Evolutionary conservation across 2,113 vertebrate genomes (phyloP), one percentile per base, ranked within the genome.

Genomic region (Phainopepla nitens): DNA sequence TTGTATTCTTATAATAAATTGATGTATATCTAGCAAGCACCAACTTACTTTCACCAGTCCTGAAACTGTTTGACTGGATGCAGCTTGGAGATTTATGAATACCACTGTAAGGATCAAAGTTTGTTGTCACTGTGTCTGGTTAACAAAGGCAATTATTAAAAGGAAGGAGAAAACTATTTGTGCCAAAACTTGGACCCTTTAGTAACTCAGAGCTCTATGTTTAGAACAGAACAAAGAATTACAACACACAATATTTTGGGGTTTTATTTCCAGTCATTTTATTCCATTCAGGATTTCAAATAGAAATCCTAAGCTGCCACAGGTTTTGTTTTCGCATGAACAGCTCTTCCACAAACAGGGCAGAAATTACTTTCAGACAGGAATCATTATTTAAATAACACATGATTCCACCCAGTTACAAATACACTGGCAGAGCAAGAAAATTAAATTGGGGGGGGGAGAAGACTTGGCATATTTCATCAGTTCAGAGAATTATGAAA

Each of bases 281-380:
- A 94, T 96, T 97, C 93, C 90, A 89, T 90, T 93, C 85, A 93
- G 90, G 76, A 94, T 94, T 94, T 97, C 94, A 94, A 94, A 73
- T 19, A 90, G 66, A 95, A 94, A 94, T 86, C 70, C 68, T 94
- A 85, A 90, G 51, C 54, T 94, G 71, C 82, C 85, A 65, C 66
- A 73, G 79, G 79, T 95, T 93, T 93, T 97, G 88, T 58, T 93
- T 97, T 89, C 69, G 68, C 45, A 61, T 89, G 89, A 83, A 58
- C 81, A 82, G 80, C 83, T 88, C 84, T 94, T 94, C 91, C 82
- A 94, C 75, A 89, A 96, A 91, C 72, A 93, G 47, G 73, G 44
- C n/a, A 95, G 60, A 73, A 95, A 97, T 92, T 90, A 89, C 90
- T 96, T 97, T 92, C 90, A 95, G 93, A 69, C 75, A 94, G 77